Evolutionary conservation across 2,113 vertebrate species (phyloP).

Genomic region (Pteropus alecto): DNA sequence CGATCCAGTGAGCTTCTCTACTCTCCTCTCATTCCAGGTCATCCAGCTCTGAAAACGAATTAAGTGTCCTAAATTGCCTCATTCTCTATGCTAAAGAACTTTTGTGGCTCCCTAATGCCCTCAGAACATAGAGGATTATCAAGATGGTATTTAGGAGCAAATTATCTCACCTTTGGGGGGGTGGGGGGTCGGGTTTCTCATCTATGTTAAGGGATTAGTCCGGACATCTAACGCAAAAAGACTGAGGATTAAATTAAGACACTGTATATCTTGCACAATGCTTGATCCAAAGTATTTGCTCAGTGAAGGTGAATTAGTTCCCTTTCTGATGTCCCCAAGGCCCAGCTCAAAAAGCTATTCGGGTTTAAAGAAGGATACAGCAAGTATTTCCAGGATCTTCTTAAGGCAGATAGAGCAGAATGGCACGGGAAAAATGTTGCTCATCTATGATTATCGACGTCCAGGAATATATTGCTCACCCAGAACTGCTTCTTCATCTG

Average conservation of each 20-base stretch:
- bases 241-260: background rate
- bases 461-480: background rate
- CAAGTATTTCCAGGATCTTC: slow-evolving; percentile 50
- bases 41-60: slow-evolving; percentile 17
- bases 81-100: background rate
- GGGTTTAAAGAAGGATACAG: background rate
- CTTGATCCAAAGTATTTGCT: background rate
- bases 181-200: background rate
- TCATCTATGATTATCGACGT: background rate
- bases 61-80: slow-evolving; percentile 4
- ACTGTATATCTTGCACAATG: background rate
- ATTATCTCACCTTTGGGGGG: background rate
- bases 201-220: background rate
- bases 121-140: background rate
- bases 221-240: background rate
- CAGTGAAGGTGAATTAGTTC: background rate
- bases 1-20: background rate
- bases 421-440: background rate
- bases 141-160: background rate
- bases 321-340: background rate
- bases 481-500: background rate
- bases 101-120: background rate
- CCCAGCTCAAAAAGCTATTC: background rate
- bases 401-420: slow-evolving; percentile 21
- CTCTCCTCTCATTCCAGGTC: background rate